Percentiles rank a stretch among this genome's conserved stretches.
Conservation (phyloP, 64 coral and sea anemone species). For the Acropora yongei region DNA sequence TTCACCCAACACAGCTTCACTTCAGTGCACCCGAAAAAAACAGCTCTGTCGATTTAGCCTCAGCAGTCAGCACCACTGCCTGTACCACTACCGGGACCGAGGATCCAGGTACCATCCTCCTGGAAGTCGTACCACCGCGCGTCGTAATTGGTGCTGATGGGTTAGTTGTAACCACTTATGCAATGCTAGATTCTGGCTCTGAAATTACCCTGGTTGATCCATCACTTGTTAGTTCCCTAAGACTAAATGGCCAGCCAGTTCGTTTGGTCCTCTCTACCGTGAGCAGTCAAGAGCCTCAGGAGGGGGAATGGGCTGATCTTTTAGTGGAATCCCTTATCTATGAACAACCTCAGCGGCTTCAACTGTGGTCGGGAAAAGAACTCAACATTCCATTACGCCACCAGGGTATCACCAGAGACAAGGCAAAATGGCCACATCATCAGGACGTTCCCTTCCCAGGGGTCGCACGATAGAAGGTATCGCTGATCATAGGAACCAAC, state of each 20-base stretch:
- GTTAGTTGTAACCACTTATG: constrained; percentile 45
- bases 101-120: constrained; percentile 10
- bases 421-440: constrained; percentile 12
- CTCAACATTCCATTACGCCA: constrained; percentile 50
- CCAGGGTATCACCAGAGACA: not conserved
- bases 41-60: not conserved
- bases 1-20: constrained; percentile 45
- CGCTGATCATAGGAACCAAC: not conserved
- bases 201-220: constrained; percentile 64
- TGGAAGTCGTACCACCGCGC: constrained; percentile 55
- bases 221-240: constrained; percentile 30
- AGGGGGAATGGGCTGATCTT: no score
- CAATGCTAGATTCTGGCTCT: constrained; percentile 68
- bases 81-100: not conserved
- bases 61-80: not conserved
- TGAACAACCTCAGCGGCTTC: not conserved
- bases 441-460: not conserved
- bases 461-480: no score
- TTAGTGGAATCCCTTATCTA: no score
- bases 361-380: constrained; percentile 44
- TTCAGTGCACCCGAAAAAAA: not conserved
- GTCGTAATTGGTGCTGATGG: constrained; percentile 19
- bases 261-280: no score
- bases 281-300: no score
- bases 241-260: not conserved